Evolutionary conservation across 2,113 vertebrate species (phyloP), one percentile per base, ranked within the genome.

Genomic region (Columba janthina): DNA sequence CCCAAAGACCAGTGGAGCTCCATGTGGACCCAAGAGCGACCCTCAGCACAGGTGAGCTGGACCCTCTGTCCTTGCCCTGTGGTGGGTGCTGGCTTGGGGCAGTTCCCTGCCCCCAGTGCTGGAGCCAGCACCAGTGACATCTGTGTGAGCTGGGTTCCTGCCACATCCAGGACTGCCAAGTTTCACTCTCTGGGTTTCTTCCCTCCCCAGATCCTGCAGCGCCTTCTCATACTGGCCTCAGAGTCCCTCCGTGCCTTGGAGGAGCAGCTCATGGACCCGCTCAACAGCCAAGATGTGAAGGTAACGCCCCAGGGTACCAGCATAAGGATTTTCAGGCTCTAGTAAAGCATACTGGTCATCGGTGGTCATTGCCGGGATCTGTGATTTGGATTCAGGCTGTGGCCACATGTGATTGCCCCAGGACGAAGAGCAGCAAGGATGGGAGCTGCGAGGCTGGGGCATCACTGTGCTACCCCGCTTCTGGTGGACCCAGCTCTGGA

Each of bases 1-100:
- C 99, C 99, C 50, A 99, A 98, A 86, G 99, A 99, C 95, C 98
- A 95, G 90, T 98, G 96, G 61, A 83, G 58, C 28, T 99, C 99
- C 9, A 32, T 99, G 87, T 99, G 99, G 99, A 99, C 99, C 42
- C 98, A 97, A 90, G 95, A 96, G 54, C 93, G 81, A n/a, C 99
- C 99, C 5, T 98, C 98, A 2, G 98, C 98, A 1, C 99, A 99
- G 98, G 99, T 99, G 78, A 97, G 85, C 53, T 34, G 15, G 6
- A 10, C 16, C 26, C 6, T 71, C 42, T 65, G 12, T 75, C 28
- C 5, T 29, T 48, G 28, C 16, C 8, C 4, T 1, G 0, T 2
- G 1, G 24, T 56, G 36, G 16, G 66, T 81, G 24, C 36, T 64
- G n/a, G 14, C 28, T 29, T 60, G 34, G 16, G 56, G 6, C 15